Base-by-base conservation (phyloP, 2,888 invertebrate genomes). In the Machimus rusticus region DNA sequence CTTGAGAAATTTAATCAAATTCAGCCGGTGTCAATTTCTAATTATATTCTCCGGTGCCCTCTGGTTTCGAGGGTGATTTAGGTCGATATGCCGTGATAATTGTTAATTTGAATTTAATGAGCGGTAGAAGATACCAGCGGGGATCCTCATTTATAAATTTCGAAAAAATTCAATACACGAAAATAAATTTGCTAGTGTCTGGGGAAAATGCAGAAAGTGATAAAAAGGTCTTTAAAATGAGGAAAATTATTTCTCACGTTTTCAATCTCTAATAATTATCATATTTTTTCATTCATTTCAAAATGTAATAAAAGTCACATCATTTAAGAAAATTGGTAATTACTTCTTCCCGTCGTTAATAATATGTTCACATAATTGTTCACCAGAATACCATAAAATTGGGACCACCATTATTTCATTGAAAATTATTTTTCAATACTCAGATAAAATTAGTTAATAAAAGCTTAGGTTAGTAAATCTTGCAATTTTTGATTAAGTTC, bases 1-100 rank as follows among this genome's bases (percentile, higher is more conserved):
- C 31, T 79, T 79, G 14, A 5, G 23, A 79, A 79, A 55, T 79
- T 79, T 79, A 79, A 46, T 79, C 79, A 79, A 79, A 34, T 51
- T 39, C 28, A 16, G 43, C 0, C 28, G 79, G 79, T 28, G 31
- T 79, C 79, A 79, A 46, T 79, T 79, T 79, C 79, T 79, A 79
- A 79, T 79, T 79, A 79, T 79, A 28, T 79, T 79, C 51, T 14
- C 31, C 23, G 46, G 14, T 51, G 28, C 23, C 28, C 79, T 23
- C 66, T 9, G 4, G 66, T 66, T 66, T 28, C 66, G 9, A 66
- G 28, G 66, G 28, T 66, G 66, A 66, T 66, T 66, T 66, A 66
- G 28, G 66, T 66, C 66, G 28, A 66, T 66, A 66, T 66, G 66
- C 23, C 66, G 66, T 66, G 66, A 66, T 66, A 66, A 66, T 66